A percentile compares a stretch with the other conserved stretches of the same genome.
Conservation (phyloP, 2,888 invertebrate genomes). For the Eubasilissa splendida region DNA sequence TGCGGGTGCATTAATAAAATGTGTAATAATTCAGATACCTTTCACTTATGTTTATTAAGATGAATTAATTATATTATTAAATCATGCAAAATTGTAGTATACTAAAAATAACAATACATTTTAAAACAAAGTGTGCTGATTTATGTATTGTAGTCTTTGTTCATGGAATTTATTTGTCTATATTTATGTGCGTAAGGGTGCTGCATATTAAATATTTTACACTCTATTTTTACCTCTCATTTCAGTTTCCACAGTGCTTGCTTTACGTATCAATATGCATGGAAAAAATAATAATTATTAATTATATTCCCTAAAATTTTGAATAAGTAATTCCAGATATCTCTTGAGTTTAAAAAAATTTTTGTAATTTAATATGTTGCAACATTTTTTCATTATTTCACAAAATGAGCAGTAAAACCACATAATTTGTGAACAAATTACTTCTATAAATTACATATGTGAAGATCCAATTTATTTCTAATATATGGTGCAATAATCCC, state of each 20-base stretch:
- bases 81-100: too few species aligned
- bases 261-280: constrained; percentile 61
- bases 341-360: not conserved
- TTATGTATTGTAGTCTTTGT: not conserved
- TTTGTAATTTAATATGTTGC: too few species aligned
- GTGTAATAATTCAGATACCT: too few species aligned
- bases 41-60: too few species aligned
- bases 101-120: too few species aligned
- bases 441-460: too few species aligned
- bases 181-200: not conserved
- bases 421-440: not conserved
- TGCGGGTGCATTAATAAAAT: too few species aligned
- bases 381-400: too few species aligned
- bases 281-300: constrained; percentile 37
- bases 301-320: constrained; percentile 24
- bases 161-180: not conserved
- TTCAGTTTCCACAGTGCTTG: constrained; percentile 71
- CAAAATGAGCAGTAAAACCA: not conserved
- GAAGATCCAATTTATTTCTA: too few species aligned
- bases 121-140: too few species aligned
- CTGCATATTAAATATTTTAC: constrained; percentile 52
- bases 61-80: too few species aligned
- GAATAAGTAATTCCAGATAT: constrained; percentile 23
- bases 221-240: constrained; percentile 65
- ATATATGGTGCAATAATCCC: too few species aligned